Conservation (phyloP, 1,140 invertebrate species). For the Bacillus rossius region DNA sequence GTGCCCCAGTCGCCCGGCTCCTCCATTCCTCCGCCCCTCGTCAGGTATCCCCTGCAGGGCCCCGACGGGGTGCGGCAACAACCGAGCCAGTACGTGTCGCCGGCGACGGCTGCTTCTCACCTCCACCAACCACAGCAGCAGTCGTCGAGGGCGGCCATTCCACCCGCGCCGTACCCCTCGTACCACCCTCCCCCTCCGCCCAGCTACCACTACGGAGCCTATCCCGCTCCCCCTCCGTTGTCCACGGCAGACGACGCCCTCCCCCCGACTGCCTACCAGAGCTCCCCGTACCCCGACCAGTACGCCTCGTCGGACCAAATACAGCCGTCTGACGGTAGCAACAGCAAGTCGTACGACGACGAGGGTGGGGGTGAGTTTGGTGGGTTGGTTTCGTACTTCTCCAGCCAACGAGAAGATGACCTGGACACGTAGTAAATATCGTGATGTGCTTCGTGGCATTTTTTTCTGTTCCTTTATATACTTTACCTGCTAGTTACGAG, state of each 20-base stretch:
- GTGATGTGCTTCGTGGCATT: too few species aligned
- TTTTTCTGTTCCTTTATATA: too few species aligned
- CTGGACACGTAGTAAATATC: slow-evolving; percentile 46
- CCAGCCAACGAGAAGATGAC: slow-evolving; percentile 74
- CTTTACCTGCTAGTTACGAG: too few species aligned
- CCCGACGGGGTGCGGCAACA: background rate
- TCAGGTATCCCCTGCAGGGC: slow-evolving; percentile 2
- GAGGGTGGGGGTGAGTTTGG: slow-evolving; percentile 67
- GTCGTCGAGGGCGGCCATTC: slow-evolving; percentile 34
- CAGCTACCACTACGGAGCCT: slow-evolving; percentile 46
- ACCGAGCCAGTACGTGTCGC: background rate
- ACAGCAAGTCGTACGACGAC: slow-evolving; percentile 43
- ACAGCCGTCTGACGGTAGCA: slow-evolving; percentile 28
- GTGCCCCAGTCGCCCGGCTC: background rate
- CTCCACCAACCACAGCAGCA: slow-evolving; percentile 19
- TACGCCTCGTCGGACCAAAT: slow-evolving; percentile 19
- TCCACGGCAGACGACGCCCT: slow-evolving; percentile 36
- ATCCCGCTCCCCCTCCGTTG: slow-evolving; percentile 42
- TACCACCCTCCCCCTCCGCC: slow-evolving; percentile 45
- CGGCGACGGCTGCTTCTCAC: background rate
- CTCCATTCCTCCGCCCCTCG: background rate
- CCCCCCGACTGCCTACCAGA: slow-evolving; percentile 16
- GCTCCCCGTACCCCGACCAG: slow-evolving; percentile 28
- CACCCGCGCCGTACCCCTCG: slow-evolving; percentile 45
- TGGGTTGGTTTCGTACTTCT: slow-evolving; percentile 83